Evolutionary conservation across 2,888 invertebrate genomes (phyloP), one percentile per base, ranked within the genome.

Genomic region (Mycalesis mineus): DNA sequence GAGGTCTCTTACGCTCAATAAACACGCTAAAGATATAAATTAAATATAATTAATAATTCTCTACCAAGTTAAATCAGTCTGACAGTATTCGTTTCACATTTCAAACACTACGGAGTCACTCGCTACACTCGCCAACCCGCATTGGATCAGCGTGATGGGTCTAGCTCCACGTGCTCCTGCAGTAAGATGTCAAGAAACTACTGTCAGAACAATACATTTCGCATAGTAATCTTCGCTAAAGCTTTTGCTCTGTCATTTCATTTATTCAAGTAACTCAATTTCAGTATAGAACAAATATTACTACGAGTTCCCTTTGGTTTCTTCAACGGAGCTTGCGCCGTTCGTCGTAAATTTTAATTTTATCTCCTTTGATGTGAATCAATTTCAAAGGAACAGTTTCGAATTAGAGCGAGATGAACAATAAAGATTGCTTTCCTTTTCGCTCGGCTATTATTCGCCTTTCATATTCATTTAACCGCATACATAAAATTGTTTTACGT

Each of bases 381-480:
- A 81, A 86, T 84, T 82, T 78, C 66, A 74, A 76, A 73, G 70
- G 70, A 70, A 81, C 74, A 78, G 78, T 80, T 82, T 82, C 76
- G 73, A 71, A 79, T 74, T 78, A 76, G 75, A 78, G 72, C 73
- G 60, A 66, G 68, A 69, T 69, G 60, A 62, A 69, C 77, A 80
- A 76, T 84, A 82, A 80, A 84, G 83, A 84, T 84, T 81, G 74
- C 67, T 73, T 76, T 73, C 74, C 75, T 76, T 78, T 78, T 70
- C 76, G 69, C 69, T 64, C 66, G 66, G 69, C 77, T 69, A 82
- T 85, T 84, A 82, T 85, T 84, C 78, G 73, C 71, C 77, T 77
- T 78, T 81, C 76, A 78, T 81, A 81, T 75, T 72, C 78, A 73
- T 74, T 78, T 68, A 74, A 68, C 74, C 67, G 66, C 65, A 55